Conservation (phyloP, 2,113 vertebrate species). For the Ameiurus melas region DNA sequence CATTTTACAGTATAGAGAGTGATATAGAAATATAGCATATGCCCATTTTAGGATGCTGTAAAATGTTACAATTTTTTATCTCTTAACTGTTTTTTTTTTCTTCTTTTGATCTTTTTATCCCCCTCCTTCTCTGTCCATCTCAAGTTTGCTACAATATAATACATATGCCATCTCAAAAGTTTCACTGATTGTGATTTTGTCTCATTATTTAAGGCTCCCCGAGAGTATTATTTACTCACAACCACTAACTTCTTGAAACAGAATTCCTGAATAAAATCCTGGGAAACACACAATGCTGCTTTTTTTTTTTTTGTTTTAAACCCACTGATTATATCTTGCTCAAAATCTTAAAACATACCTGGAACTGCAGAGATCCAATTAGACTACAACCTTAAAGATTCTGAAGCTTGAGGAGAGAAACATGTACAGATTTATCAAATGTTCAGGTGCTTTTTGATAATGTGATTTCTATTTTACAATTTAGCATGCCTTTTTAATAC, state of each 20-base stretch:
- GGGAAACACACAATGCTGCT: not conserved
- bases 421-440: not conserved
- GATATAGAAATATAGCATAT: not conserved
- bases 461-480: slow-evolving; percentile 58
- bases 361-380: not conserved
- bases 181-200: not conserved
- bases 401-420: not conserved
- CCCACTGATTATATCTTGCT: not conserved
- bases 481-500: slow-evolving; percentile 70
- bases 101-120: not conserved
- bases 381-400: not conserved
- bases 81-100: not conserved
- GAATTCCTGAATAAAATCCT: not conserved
- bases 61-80: not conserved
- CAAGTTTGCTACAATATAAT: not conserved
- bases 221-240: not conserved
- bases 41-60: not conserved
- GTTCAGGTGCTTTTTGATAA: slow-evolving; percentile 46
- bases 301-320: not conserved
- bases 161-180: too few species aligned
- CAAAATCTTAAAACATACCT: not conserved
- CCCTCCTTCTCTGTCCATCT: not conserved
- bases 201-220: not conserved
- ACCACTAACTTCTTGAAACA: not conserved
- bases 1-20: not conserved